A percentile compares a stretch with the other conserved stretches of the same genome.
These are phyloP conservation scores for Drosophila kurseongensis DNA, from an alignment of 1,140 invertebrate species.

Conservation along the genomic window DNA sequence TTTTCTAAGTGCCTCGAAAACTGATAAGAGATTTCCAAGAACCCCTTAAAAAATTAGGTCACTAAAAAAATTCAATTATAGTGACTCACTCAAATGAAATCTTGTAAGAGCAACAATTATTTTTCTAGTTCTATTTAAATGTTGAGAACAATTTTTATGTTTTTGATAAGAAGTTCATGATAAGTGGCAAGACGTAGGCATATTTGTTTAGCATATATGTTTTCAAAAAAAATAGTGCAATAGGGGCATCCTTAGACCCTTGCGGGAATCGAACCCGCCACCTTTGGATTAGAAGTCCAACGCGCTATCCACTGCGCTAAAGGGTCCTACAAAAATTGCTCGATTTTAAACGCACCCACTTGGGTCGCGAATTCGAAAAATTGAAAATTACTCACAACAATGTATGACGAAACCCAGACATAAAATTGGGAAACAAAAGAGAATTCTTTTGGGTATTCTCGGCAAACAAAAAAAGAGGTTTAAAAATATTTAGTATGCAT, in stretches of 20 bases:
- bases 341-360: neutral
- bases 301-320: conserved; percentile 87
- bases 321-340: conserved; percentile 60
- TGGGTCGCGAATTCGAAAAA: neutral
- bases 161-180: too few species aligned
- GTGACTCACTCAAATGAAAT: too few species aligned
- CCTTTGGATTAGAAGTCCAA: conserved; percentile 88
- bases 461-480: conserved; percentile 34
- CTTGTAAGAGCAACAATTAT: too few species aligned
- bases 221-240: neutral
- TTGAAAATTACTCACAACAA: conserved; percentile 2
- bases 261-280: conserved; percentile 88
- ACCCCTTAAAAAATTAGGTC: too few species aligned
- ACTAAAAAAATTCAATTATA: too few species aligned
- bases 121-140: too few species aligned
- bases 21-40: neutral
- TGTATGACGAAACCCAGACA: conserved; percentile 5
- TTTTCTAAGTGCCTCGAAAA: too few species aligned
- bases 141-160: too few species aligned
- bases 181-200: too few species aligned
- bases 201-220: too few species aligned
- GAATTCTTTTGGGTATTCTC: neutral
- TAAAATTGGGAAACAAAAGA: conserved; percentile 5
- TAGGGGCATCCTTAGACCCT: conserved; percentile 81
- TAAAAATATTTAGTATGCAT: conserved; percentile 37